Evolutionary conservation across 2,113 vertebrate genomes (phyloP), one percentile per base, ranked within the genome.

Genomic region (Myrmophylax atrothorax): DNA sequence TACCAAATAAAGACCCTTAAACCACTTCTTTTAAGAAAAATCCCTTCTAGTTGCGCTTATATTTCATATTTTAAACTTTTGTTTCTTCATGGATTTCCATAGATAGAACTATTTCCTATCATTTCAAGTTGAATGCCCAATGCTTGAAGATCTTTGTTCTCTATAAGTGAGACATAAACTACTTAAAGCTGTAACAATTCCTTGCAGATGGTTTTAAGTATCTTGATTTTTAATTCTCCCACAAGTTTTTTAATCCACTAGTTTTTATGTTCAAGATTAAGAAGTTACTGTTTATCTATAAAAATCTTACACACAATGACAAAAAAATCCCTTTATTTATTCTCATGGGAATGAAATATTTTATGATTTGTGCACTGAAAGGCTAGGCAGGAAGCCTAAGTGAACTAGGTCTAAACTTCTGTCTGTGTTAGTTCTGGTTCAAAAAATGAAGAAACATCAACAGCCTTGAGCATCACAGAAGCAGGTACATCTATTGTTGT

Each of bases 121-220:
- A 87, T 50, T 87, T 70, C 25, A 88, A 64, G 58, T 33, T 75
- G 62, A 90, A 83, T 5, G 23, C 4, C 15, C 73, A 76, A 4
- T 25, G 26, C 18, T 49, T 68, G 24, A 85, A 76, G 38, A 80
- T 22, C 44, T 92, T 62, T 46, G 14, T 10, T 72, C 13, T 44
- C 29, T 3, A 0, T 15, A 75, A 40, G 11, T 58, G 22, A n/a
- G 4, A n/a, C 6, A 63, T 13, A 55, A 59, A 18, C 17, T 28
- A 52, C 25, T 35, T 55, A 63, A 52, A 78, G 10, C 22, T 74
- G 3, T 26, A 83, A 55, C 16, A 52, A 62, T 69, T 52, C 16
- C 31, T 50, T 37, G 19, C 31, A 85, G 50, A 46, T 82, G 6
- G 29, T 26, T 82, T 84, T 53, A 66, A 66, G 73, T 38, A 44